These are phyloP conservation scores for Menura novaehollandiae DNA, from an alignment of 2,113 vertebrate genomes.

Conservation along the genomic window DNA sequence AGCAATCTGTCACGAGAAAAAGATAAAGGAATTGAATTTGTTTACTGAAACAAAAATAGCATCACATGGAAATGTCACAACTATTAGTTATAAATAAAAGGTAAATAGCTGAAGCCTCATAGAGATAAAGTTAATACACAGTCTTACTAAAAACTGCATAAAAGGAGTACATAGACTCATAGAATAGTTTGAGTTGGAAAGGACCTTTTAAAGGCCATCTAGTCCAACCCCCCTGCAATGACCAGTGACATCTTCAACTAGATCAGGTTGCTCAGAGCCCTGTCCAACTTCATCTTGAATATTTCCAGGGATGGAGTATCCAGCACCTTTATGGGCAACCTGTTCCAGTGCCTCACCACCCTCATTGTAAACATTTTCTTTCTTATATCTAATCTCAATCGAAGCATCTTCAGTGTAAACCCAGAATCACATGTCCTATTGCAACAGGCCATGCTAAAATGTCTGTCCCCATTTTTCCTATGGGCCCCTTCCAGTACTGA, in stretches of 20 bases:
- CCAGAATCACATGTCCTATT: not conserved
- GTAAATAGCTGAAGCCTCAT: not conserved
- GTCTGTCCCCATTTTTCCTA: not conserved
- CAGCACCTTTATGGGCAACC: not conserved
- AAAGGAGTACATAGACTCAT: not conserved
- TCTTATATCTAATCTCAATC: not conserved
- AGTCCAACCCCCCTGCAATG: not conserved
- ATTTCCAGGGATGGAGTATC: not conserved
- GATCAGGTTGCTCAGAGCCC: not conserved
- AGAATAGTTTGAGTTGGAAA: not conserved
- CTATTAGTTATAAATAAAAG: not conserved
- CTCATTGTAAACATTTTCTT: not conserved
- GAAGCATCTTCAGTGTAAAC: not conserved
- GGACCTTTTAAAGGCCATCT: not conserved
- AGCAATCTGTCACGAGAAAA: conserved; percentile 64
- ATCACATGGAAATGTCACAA: not conserved
- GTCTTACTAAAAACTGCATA: not conserved
- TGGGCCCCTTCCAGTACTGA: not conserved
- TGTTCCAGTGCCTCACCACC: not conserved
- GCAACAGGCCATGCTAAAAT: not conserved
- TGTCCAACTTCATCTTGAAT: not conserved
- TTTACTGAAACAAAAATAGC: not conserved
- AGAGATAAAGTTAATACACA: not conserved
- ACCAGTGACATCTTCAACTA: not conserved
- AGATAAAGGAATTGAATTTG: conserved; percentile 18